A percentile compares a stretch with the other conserved stretches of the same genome.
phyloP scores from a whole-genome alignment of 2,113 vertebrate genomes.

The Brachypteracias leptosomus region DNA sequence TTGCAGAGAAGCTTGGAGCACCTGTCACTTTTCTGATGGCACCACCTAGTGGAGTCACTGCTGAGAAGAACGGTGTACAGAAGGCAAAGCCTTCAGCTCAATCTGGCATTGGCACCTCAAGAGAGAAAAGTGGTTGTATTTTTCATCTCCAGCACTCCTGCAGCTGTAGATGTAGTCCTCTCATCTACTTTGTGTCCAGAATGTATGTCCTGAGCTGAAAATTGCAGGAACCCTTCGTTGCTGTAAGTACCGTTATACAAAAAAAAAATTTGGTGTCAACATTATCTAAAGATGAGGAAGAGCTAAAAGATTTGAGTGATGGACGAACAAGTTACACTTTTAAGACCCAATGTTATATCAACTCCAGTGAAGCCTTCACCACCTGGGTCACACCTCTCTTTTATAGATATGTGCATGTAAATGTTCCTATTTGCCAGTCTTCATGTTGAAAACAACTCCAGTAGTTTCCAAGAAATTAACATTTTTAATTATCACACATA shows the following conservation, averaged over 20 bases:
- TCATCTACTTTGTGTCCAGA: background rate
- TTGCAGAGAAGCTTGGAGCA: background rate
- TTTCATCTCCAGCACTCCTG: background rate
- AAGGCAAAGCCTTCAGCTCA: background rate
- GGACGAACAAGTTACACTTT: background rate
- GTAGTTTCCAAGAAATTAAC: background rate
- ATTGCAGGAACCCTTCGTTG: background rate
- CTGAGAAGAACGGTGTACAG: accelerated
- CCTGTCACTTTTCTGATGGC: background rate
- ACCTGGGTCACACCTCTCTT: background rate
- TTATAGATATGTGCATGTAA: background rate
- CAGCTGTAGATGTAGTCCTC: background rate
- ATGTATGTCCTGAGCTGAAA: background rate
- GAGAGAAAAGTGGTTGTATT: background rate
- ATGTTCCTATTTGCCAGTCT: background rate
- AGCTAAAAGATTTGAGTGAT: background rate
- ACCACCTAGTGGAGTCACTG: constrained; percentile 21
- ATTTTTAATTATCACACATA: background rate
- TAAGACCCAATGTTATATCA: background rate
- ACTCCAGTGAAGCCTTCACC: background rate
- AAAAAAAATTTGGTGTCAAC: background rate
- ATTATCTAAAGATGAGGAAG: background rate
- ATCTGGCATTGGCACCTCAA: background rate
- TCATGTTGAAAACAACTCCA: background rate
- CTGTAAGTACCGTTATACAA: background rate